Base-by-base conservation (phyloP, 2,888 invertebrate genomes). In the Limnephilus rhombicus region DNA sequence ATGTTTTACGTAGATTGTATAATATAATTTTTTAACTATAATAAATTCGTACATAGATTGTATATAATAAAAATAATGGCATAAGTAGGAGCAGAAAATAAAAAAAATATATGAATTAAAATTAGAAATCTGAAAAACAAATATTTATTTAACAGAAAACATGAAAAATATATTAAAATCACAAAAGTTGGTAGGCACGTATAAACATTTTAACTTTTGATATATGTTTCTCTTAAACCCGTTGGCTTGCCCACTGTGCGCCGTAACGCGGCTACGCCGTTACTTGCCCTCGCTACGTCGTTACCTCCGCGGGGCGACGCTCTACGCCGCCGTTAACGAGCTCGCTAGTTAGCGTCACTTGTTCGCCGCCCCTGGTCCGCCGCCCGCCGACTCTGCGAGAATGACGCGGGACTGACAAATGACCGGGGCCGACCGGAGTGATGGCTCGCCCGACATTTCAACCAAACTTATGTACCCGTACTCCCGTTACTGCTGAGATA, bases 321-420 rank as follows among this genome's bases (percentile, higher is more conserved):
- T 83, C 45, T n/a, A 85, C 53, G 53, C 53, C 85, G 85, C 85
- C 85, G 37, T 86, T 92, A 92, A 92, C 92, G 92, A 92, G 91
- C 85, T 80, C 53, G 91, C 92, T 91, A 92, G 92, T 92, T 91
- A 92, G 92, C 91, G 88, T 85, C 92, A 85, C 92, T 92, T 92
- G 91, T 91, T 89, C 92, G 88, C 49, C 49, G 49, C 49, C 49
- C 49, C 49, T 49, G 15, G 49, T 49, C 49, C 49, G 49, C 49
- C 49, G 49, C 15, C 49, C 90, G 83, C n/a, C 90, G 53, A 13
- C 89, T 24, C 24, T 37, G 80, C 41, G 24, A 24, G 37, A 80
- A 80, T 86, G 86, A 80, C 89, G 89, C n/a, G 24, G 89, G 80
- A 80, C 80, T 89, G 89, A 89, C 89, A 89, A 89, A 89, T 89